phyloP scores from a whole-genome alignment of 2,797 vertebrate species.

The Alauda arvensis region DNA sequence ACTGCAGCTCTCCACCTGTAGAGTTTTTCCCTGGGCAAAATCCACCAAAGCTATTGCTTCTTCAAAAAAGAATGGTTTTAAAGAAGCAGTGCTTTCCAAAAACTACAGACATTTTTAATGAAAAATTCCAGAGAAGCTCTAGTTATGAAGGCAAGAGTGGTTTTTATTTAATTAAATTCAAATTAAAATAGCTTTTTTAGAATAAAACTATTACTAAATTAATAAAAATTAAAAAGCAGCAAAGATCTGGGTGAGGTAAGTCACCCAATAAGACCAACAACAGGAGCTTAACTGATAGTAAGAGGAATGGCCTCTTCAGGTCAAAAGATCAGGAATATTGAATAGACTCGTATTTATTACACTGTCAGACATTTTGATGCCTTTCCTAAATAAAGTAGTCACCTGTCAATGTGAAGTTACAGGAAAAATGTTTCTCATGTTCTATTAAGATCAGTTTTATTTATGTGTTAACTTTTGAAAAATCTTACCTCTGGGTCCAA shows the following conservation, averaged over 20 bases:
- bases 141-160: background rate
- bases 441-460: background rate
- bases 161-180: background rate
- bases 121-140: background rate
- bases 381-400: background rate
- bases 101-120: background rate
- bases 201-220: background rate
- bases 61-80: background rate
- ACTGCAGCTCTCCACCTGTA: background rate
- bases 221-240: background rate
- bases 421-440: background rate
- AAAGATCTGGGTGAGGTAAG: background rate
- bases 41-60: background rate
- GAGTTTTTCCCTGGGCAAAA: background rate
- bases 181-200: background rate
- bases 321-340: background rate
- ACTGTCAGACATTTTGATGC: background rate
- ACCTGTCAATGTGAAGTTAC: background rate
- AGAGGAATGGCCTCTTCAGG: background rate
- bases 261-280: background rate
- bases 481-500: slow-evolving; percentile 91
- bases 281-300: background rate
- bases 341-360: background rate
- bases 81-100: background rate
- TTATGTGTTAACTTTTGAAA: background rate